Evolutionary conservation across 2,888 invertebrate genomes (phyloP).

Genomic region (Eupithecia subumbrata): DNA sequence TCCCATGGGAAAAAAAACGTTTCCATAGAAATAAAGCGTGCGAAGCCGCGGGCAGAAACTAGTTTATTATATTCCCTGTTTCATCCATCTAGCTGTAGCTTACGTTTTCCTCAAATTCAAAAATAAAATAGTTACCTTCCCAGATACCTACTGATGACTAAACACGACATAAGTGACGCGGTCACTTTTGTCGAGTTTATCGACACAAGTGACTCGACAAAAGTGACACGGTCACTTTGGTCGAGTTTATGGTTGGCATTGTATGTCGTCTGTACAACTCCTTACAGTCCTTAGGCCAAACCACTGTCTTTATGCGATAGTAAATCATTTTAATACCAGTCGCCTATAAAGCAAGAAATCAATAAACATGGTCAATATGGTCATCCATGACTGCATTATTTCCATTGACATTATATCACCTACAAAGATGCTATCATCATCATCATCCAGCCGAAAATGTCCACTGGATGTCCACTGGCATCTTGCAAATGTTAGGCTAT

Average conservation of each 20-base stretch:
- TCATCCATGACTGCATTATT: background rate
- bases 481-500: background rate
- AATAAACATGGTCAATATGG: background rate
- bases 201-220: too few relatives aligned
- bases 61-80: too few relatives aligned
- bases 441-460: background rate
- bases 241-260: background rate
- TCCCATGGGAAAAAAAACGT: too few relatives aligned
- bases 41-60: too few relatives aligned
- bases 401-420: background rate
- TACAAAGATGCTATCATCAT: background rate
- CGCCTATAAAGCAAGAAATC: slow-evolving; percentile 5
- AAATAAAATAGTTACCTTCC: too few relatives aligned
- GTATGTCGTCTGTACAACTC: background rate
- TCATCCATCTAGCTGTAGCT: too few relatives aligned
- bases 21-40: too few relatives aligned
- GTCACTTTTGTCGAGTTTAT: too few relatives aligned
- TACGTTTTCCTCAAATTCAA: too few relatives aligned
- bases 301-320: slow-evolving; percentile 57
- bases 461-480: background rate
- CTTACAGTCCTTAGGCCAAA: slow-evolving; percentile 25
- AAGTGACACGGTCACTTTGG: too few relatives aligned
- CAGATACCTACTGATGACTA: too few relatives aligned
- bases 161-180: too few relatives aligned
- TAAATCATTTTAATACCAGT: slow-evolving; percentile 31